Evolutionary conservation across 2,888 invertebrate species (phyloP).

Genomic region (Marronus borbonicus): DNA sequence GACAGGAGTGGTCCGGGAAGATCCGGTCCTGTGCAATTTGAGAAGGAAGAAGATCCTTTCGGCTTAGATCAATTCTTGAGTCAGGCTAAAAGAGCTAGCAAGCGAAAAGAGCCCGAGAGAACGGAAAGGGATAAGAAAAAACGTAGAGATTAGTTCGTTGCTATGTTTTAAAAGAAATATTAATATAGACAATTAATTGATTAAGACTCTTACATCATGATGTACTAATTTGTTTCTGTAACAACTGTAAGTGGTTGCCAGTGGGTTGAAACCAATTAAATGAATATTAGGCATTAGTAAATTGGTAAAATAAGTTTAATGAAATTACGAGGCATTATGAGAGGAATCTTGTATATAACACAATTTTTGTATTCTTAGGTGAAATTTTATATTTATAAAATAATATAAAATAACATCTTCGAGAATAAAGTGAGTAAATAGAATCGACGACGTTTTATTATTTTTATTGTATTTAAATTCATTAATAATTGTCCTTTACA

Average conservation of each 20-base stretch:
- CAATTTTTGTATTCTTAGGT: not conserved
- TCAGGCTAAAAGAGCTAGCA: conserved; percentile 90
- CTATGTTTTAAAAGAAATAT: too few relatives aligned
- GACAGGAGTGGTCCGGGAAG: conserved; percentile 80
- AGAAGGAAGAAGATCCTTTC: conserved; percentile 94
- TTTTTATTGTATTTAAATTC: too few relatives aligned
- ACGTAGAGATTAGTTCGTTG: conserved; percentile 66
- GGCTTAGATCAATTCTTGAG: conserved; percentile 98
- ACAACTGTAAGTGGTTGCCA: too few relatives aligned
- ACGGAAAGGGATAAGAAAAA: conserved; percentile 70
- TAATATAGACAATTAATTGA: not conserved
- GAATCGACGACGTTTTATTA: too few relatives aligned
- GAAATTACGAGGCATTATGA: not conserved
- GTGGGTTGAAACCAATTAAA: too few relatives aligned
- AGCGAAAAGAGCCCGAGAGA: conserved; percentile 75
- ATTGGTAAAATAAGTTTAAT: not conserved
- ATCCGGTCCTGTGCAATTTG: conserved; percentile 97
- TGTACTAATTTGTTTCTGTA: not conserved
- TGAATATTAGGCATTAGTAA: not conserved
- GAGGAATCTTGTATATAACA: not conserved
- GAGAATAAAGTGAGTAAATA: not conserved
- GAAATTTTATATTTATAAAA: conserved; percentile 17
- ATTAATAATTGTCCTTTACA: too few relatives aligned
- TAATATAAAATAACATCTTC: conserved; percentile 8
- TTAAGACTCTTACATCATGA: not conserved